Conservation (phyloP, 2,888 invertebrate species). For the Metallyticus violacea region DNA sequence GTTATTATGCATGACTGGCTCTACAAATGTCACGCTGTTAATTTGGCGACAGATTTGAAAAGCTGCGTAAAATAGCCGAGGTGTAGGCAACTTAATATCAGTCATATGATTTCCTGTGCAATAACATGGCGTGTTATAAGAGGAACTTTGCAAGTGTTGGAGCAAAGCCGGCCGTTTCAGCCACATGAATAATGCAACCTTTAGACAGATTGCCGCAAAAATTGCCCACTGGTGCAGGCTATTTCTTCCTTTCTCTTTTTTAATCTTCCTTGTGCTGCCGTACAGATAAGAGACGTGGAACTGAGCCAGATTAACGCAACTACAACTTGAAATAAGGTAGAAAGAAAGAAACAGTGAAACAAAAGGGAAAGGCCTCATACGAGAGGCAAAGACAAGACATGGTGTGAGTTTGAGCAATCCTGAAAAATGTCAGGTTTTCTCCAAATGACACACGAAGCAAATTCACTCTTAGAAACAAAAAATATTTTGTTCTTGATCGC, state of each 20-base stretch:
- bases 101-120: background rate
- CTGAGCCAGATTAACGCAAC: background rate
- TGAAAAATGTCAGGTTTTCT: too few relatives aligned
- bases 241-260: background rate
- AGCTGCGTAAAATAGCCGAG: background rate
- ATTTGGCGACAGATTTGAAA: background rate
- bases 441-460: too few relatives aligned
- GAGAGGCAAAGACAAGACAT: too few relatives aligned
- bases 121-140: background rate
- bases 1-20: too few relatives aligned
- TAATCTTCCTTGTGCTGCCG: background rate
- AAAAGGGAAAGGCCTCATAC: background rate
- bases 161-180: background rate
- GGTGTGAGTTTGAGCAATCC: too few relatives aligned
- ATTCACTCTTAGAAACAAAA: too few relatives aligned
- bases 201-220: background rate
- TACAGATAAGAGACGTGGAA: background rate
- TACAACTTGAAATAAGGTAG: too few relatives aligned
- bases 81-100: too few relatives aligned
- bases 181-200: background rate
- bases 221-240: background rate
- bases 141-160: background rate
- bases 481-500: too few relatives aligned
- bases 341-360: background rate
- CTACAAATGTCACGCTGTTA: background rate